Evolutionary conservation across 2,797 vertebrate species (phyloP).

Genomic region (Propithecus perrieri): DNA sequence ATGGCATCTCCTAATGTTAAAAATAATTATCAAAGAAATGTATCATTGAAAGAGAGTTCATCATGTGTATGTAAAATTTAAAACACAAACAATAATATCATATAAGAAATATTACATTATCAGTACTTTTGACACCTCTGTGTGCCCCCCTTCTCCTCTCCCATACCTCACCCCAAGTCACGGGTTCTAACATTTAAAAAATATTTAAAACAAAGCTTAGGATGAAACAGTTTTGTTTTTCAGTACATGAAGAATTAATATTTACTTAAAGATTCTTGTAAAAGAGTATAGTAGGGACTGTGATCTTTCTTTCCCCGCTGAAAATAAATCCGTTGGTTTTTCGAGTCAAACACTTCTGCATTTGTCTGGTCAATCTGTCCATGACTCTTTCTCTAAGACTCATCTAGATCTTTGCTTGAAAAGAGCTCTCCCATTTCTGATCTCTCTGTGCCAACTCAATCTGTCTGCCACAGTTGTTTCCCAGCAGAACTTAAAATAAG

Average conservation of each 20-base stretch:
- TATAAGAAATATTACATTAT: not conserved
- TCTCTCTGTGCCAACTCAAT: not conserved
- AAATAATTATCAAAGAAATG: not conserved
- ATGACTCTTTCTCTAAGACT: not conserved
- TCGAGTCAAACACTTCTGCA: not conserved
- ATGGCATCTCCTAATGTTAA: not conserved
- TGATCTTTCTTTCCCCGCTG: not conserved
- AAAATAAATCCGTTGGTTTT: slow-evolving; percentile 37
- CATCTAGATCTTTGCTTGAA: not conserved
- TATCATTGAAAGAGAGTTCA: not conserved
- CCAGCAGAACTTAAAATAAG: not conserved
- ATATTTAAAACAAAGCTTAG: slow-evolving; percentile 5
- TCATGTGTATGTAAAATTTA: not conserved
- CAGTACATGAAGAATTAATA: slow-evolving; percentile 16
- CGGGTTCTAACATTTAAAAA: not conserved
- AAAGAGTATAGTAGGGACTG: not conserved
- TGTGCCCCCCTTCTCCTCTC: not conserved
- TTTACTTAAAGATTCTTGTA: not conserved
- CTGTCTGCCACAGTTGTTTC: slow-evolving; percentile 36
- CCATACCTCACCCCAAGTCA: not conserved
- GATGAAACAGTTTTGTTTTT: not conserved
- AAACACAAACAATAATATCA: not conserved
- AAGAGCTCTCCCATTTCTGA: not conserved
- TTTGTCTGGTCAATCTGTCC: not conserved
- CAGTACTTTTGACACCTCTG: not conserved